Base-by-base conservation (phyloP, 2,888 invertebrate species). In the Acronicta aceris region DNA sequence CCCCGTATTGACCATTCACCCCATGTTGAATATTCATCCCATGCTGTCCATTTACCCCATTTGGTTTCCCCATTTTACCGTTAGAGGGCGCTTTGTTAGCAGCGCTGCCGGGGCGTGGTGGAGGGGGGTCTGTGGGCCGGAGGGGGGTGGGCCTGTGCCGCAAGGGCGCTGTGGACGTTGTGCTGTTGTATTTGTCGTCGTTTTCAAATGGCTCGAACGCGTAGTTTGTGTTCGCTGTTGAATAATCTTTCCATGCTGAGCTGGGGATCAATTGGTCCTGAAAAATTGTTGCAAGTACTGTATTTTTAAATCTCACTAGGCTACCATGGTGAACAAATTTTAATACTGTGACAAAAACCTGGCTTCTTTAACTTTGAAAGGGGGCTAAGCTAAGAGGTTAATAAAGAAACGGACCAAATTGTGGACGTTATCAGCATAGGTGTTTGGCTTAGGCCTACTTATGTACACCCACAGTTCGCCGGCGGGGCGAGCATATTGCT, bases 161-260 rank as follows among this genome's bases (percentile, higher is more conserved):
- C 3, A 82, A 63, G 0, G 87, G 85, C 4, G 86, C 85, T 0
- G 88, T 88, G 6, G 90, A 86, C 0, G 89, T 64, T 4, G 89
- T 86, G 36, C 87, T 88, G 77, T 89, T 89, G 82, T 89, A 92
- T 81, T 97, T 97, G 84, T 97, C 97, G 78, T 98, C 97, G 61
- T 97, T 97, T 80, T 98, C 98, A 86, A 97, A 98, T 0, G 97
- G 97, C 81, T 98, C 98, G 89, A 98, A 98, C 0, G 97, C 98
- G 90, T 98, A 98, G 90, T 98, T 98, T 0, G 98, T 98, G 89
- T 97, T 98, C 1, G 96, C 95, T 1, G 96, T 95, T 0, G 97
- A 96, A 86, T 98, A 98, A 85, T 98, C 98, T 86, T 98, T 98
- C 98, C 98, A 98, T 0, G 98, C 97, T 16, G 97, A 96, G 87